phyloP scores from a whole-genome alignment of 2,888 invertebrate species.

The Andrena marginata region DNA sequence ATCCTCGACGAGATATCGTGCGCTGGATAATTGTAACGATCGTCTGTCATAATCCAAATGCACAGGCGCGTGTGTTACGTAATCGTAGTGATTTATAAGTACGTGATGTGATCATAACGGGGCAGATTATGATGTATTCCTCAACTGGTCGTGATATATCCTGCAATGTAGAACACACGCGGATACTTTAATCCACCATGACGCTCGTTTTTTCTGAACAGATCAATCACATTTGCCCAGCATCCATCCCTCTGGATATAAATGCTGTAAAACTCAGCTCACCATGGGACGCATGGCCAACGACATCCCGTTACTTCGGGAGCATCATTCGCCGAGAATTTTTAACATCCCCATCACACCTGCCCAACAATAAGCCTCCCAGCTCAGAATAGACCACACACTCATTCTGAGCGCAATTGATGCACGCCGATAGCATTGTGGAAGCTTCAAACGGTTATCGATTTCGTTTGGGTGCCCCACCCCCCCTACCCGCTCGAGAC shows the following conservation, averaged over 20 bases:
- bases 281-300: no score
- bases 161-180: conserved; percentile 8
- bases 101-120: conserved; percentile 67
- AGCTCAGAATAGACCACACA: conserved; percentile 1
- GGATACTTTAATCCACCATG: conserved; percentile 29
- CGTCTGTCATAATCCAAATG: conserved; percentile 38
- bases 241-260: background rate
- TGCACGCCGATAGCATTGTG: conserved; percentile 17
- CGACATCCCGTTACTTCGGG: no score
- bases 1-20: background rate
- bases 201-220: conserved; percentile 11
- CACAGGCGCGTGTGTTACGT: conserved; percentile 48
- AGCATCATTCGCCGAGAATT: no score
- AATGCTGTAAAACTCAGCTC: background rate
- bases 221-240: background rate
- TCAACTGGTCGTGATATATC: conserved; percentile 58
- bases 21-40: conserved; percentile 30
- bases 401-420: conserved; percentile 34
- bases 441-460: conserved; percentile 27
- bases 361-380: background rate
- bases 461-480: conserved; percentile 19
- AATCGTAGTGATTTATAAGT: conserved; percentile 59
- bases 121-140: conserved; percentile 69
- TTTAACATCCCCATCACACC: no score
- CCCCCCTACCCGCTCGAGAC: background rate